Evolutionary conservation across 2,113 vertebrate species (phyloP).

Genomic region (Prietella phreatophila): DNA sequence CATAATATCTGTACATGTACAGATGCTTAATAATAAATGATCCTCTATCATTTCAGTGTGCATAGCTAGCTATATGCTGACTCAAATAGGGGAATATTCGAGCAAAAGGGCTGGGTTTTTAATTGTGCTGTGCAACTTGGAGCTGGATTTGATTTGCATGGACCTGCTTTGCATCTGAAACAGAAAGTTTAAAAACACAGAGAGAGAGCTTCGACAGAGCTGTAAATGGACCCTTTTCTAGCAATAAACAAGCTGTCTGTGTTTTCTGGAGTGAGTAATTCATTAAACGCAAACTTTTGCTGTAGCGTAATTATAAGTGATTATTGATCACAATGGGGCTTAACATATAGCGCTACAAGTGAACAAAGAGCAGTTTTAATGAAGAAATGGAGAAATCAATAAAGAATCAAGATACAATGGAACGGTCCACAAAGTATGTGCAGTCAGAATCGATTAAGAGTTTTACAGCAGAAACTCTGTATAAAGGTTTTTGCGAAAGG

Average conservation of each 20-base stretch:
- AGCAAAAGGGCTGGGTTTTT: conserved; percentile 6
- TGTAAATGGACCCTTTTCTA: background rate
- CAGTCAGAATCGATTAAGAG: background rate
- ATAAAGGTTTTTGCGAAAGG: background rate
- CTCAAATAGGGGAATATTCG: conserved; percentile 9
- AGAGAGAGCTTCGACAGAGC: background rate
- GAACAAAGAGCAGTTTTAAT: background rate
- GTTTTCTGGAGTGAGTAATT: conserved; percentile 1
- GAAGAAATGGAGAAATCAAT: conserved; percentile 14
- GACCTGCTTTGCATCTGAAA: conserved; percentile 37
- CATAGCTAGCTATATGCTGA: background rate
- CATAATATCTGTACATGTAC: background rate
- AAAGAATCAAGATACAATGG: conserved; percentile 11
- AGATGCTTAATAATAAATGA: background rate
- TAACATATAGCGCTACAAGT: background rate
- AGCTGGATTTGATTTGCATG: conserved; percentile 38
- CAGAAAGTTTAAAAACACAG: background rate
- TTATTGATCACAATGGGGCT: background rate
- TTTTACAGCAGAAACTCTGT: conserved; percentile 10
- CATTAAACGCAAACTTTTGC: background rate
- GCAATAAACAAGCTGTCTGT: background rate
- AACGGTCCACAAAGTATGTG: background rate
- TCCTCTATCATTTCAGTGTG: background rate
- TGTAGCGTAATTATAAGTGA: background rate
- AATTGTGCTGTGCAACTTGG: background rate